Conservation (phyloP, 2,888 invertebrate genomes). For the Drosophila rubida region DNA sequence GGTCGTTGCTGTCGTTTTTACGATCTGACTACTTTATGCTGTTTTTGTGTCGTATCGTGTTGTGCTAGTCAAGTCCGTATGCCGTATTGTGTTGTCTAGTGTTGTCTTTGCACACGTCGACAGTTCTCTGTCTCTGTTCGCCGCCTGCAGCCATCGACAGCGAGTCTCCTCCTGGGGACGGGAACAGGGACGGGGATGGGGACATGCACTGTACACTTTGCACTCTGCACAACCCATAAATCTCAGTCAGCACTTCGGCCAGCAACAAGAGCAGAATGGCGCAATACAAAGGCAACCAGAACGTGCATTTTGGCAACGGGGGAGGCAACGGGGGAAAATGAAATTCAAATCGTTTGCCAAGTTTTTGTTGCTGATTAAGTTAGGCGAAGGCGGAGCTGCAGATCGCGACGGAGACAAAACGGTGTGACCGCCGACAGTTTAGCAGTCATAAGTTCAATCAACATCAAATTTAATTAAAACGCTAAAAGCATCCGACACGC, state of each 20-base stretch:
- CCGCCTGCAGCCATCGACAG: slow-evolving; percentile 29
- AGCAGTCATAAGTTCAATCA: slow-evolving; percentile 72
- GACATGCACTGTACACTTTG: slow-evolving; percentile 44
- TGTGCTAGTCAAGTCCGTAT: slow-evolving; percentile 1
- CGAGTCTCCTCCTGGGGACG: slow-evolving; percentile 24
- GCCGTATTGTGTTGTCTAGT: slow-evolving; percentile 7
- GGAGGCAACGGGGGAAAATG: too few relatives aligned
- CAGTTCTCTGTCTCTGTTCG: slow-evolving; percentile 23
- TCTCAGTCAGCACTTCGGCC: slow-evolving; percentile 55
- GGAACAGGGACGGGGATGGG: too few relatives aligned
- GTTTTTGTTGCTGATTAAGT: slow-evolving; percentile 42
- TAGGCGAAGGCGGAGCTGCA: neutral
- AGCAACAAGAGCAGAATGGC: slow-evolving; percentile 6
- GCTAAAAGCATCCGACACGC: slow-evolving; percentile 68
- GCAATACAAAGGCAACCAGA: too few relatives aligned
- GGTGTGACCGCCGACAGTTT: slow-evolving; percentile 25
- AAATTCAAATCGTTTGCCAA: slow-evolving; percentile 39
- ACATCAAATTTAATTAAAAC: slow-evolving; percentile 76
- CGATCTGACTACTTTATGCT: slow-evolving; percentile 53
- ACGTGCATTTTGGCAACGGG: slow-evolving; percentile 8
- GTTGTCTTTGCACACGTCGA: slow-evolving; percentile 54
- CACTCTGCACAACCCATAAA: slow-evolving; percentile 52
- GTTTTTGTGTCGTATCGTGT: slow-evolving; percentile 31
- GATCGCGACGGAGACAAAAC: neutral
- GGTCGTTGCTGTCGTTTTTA: slow-evolving; percentile 59